Base-by-base conservation (phyloP, 1,140 invertebrate species). In the Macrobrachium nipponense region DNA sequence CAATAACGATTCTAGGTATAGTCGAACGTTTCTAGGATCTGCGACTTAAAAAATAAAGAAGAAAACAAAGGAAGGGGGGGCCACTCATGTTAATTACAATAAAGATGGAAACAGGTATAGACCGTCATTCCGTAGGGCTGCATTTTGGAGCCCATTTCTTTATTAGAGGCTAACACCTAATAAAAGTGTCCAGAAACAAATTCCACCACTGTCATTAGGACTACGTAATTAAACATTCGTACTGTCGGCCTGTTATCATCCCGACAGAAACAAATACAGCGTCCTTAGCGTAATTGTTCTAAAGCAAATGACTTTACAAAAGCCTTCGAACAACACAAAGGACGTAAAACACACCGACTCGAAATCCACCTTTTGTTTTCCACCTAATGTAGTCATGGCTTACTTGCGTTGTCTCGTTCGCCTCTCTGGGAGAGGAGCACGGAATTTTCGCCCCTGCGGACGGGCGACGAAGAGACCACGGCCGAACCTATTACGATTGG, bases 231-330 rank as follows among this genome's bases (percentile, higher is more conserved):
- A 78, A 78, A 61, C 76, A 78, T 78, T 60, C 20, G 76, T 62
- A 27, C 59, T 61, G 76, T 61, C 27, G 59, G 23, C 60, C 61
- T 27, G 76, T n/a, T 62, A 78, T 62, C 76, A 27, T 27, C 20
- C 58, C 60, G 76, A 78, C 76, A 78, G 76, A 62, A 78, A 78
- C 76, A 78, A 78, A 78, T 78, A 78, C 76, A 78, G 59, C 76
- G 76, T 78, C 27, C 76, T 60, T 18, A 27, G n/a, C 18, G 59
- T 78, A 60, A 78, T 78, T 78, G 27, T 78, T 62, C 76, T 62
- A 78, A 78, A 78, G 76, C 76, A 78, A 78, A 78, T 78, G 76
- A 78, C 76, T 78, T 78, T 78, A 78, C 76, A 61, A 62, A 78
- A 61, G 36, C 59, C 15, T 44, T 59, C 10, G 2, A 12, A 3